Evolutionary conservation across 2,113 vertebrate genomes (phyloP), one percentile per base, ranked within the genome.

Genomic region (Proterorhinus semilunaris): DNA sequence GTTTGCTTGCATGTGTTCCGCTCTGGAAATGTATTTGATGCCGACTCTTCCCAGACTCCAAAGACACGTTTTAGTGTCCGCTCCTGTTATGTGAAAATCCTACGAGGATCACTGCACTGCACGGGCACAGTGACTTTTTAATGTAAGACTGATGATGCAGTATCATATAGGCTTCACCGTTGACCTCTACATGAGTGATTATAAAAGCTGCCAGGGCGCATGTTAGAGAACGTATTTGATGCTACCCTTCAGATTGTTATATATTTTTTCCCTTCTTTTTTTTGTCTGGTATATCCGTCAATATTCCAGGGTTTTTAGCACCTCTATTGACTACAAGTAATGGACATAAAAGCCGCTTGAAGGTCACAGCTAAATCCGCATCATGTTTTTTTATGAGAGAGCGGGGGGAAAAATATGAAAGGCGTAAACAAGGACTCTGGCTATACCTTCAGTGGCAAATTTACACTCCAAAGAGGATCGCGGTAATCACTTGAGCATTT

Each of bases 351-450:
- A 83, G 70, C 51, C 17, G 46, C 57, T 48, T 69, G 63, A 83
- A 82, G 77, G 84, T 82, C 82, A 78, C 61, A 66, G 51, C 68
- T 65, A 74, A 85, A 80, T 76, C 76, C 54, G 58, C 10, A 55
- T 47, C 13, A 17, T 36, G 55, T 43, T 43, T 72, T n/a, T 81
- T 74, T 70, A 66, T 69, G 50, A 65, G 66, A 74, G 61, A 13
- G 27, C 27, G 27, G 27, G 27, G 27, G 27, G 10, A 50, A 61
- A 83, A 79, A 77, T 81, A 81, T 83, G 65, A 84, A 82, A 66
- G 73, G 36, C 69, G 67, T 77, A 61, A 71, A 80, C 69, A 75
- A 79, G 53, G 48, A 76, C 66, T 44, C 42, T 68, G 9, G 55
- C 15, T 16, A 21, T 44, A 62, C 16, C 7, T 27, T 44, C 36